A percentile compares a stretch with the other conserved stretches of the same genome.
Conservation (phyloP, 2,797 vertebrate genomes). For the Pseudotriccus pelzelni region DNA sequence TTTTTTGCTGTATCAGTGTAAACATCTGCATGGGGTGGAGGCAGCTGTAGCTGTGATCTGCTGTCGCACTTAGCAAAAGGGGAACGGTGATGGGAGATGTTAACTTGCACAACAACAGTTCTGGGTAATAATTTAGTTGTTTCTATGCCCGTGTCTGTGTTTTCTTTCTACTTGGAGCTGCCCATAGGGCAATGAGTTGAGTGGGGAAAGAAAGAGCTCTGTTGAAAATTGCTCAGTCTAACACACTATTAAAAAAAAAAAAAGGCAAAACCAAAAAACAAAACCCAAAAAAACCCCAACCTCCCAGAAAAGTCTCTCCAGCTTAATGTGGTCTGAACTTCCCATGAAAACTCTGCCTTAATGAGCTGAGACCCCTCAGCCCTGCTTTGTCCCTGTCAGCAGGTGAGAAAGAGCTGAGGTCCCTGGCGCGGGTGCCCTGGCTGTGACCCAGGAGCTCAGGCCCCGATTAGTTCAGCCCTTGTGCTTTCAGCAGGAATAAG, state of each 20-base stretch:
- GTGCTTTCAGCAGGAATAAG: background rate
- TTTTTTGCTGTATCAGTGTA: background rate
- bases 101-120: background rate
- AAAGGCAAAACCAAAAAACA: too few relatives aligned
- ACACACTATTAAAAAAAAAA: background rate
- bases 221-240: background rate
- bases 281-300: too few relatives aligned
- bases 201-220: background rate
- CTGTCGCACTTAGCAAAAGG: background rate
- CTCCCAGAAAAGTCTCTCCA: background rate
- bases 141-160: background rate
- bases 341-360: constrained; percentile 3
- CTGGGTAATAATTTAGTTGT: background rate
- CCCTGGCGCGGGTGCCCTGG: constrained; percentile 2
- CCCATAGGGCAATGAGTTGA: background rate
- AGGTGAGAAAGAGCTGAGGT: constrained; percentile 32
- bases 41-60: background rate
- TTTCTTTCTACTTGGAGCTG: background rate
- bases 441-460: constrained; percentile 24
- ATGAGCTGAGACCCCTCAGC: background rate
- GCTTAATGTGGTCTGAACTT: background rate
- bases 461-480: constrained; percentile 34
- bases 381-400: constrained; percentile 37
- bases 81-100: background rate
- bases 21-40: constrained; percentile 24